phyloP scores from a whole-genome alignment of 2,888 invertebrate species.

The Agriopis leucophaearia region DNA sequence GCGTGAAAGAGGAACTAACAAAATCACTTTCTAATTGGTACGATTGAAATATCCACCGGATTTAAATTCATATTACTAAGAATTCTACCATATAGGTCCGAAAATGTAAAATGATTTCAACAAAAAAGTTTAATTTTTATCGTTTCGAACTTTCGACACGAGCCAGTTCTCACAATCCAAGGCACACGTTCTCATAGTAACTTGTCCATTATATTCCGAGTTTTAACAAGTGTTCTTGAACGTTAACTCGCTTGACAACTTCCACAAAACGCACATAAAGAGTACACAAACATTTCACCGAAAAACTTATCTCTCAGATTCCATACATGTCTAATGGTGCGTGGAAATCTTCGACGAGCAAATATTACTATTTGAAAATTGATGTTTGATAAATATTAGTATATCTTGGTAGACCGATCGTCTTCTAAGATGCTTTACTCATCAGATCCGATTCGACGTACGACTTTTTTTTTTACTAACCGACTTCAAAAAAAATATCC shows the following conservation, averaged over 20 bases:
- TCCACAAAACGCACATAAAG: conserved; percentile 47
- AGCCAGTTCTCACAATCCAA: conserved; percentile 34
- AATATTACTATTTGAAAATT: conserved; percentile 53
- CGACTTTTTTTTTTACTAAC: too few relatives aligned
- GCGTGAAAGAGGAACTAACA: too few relatives aligned
- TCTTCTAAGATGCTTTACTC: conserved; percentile 34
- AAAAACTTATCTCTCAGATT: conserved; percentile 49
- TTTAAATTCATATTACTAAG: too few relatives aligned
- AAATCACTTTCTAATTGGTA: too few relatives aligned
- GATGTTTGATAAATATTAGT: conserved; percentile 56
- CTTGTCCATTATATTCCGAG: conserved; percentile 44
- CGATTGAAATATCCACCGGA: too few relatives aligned
- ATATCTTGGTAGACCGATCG: conserved; percentile 44
- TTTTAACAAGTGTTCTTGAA: conserved; percentile 48
- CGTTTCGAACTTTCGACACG: conserved; percentile 23
- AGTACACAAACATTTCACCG: conserved; percentile 55
- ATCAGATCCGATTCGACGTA: conserved; percentile 7
- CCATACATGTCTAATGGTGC: conserved; percentile 64
- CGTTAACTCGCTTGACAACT: conserved; percentile 52
- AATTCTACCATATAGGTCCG: too few relatives aligned
- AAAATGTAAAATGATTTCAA: neutral
- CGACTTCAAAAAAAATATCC: too few relatives aligned
- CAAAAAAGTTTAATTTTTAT: conserved; percentile 18
- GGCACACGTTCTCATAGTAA: conserved; percentile 42
- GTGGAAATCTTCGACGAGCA: conserved; percentile 56